A percentile compares a stretch with the other conserved stretches of the same genome.
Conservation (phyloP, 1,140 invertebrate species). For the Ganaspis sp. region DNA sequence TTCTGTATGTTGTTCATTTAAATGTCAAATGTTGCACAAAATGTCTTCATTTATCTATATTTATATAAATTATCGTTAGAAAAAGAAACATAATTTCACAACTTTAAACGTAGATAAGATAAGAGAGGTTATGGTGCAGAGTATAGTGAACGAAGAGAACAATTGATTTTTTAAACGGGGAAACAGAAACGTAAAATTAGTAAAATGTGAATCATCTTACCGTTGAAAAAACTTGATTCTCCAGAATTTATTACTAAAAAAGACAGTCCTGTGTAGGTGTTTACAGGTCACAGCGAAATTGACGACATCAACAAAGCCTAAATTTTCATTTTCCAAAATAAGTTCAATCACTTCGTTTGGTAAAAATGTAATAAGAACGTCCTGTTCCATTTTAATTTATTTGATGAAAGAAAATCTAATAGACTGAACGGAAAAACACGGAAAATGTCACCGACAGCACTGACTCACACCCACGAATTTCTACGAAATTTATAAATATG, state of each 20-base stretch:
- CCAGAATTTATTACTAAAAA: conserved; percentile 69
- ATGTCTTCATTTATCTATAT: background rate
- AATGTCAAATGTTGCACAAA: background rate
- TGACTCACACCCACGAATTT: background rate
- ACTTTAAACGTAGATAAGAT: background rate
- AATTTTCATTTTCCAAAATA: conserved; percentile 61
- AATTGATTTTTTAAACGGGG: no score
- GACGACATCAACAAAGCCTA: conserved; percentile 63
- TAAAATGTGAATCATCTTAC: conserved; percentile 44
- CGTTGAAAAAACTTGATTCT: conserved; percentile 69
- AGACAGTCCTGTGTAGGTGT: conserved; percentile 53
- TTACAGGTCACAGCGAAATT: conserved; percentile 65
- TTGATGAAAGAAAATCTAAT: background rate
- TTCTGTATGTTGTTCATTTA: background rate
- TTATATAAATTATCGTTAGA: background rate
- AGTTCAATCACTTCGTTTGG: conserved; percentile 66
- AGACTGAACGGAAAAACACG: background rate
- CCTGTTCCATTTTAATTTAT: conserved; percentile 54
- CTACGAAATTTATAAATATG: no score
- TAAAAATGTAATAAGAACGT: conserved; percentile 63
- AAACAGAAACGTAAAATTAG: background rate
- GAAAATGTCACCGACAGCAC: background rate
- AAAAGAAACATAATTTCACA: background rate
- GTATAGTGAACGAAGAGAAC: background rate
- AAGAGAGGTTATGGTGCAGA: conserved; percentile 8